Evolutionary conservation across 2,888 invertebrate species (phyloP), one percentile per base, ranked within the genome.

Genomic region (Melieria omissa): DNA sequence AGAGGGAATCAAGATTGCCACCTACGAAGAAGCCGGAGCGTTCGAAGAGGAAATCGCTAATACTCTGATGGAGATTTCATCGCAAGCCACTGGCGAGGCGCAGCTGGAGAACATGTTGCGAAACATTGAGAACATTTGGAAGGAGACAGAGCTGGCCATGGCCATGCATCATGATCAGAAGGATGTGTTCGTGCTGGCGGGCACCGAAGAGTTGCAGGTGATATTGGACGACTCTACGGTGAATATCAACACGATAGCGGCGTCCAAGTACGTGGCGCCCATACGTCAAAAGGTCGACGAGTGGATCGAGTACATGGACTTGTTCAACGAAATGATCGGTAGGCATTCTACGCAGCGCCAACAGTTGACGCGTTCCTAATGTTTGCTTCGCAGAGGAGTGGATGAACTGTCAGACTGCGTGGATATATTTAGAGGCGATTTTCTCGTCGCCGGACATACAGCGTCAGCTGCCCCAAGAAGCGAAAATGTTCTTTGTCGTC

Each of bases 381-480:
- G 5, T 52, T 54, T 65, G 69, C 52, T 16, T 67, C 46, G 4
- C 58, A 95, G 97, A 97, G 84, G 94, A 94, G 83, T 97, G 97
- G 97, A 89, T 90, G 79, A 89, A 91, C 73, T 96, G 96, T 80
- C 97, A 97, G 86, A 93, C 93, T 79, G 93, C 93, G n/a, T 98
- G 98, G 97, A 90, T 97, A 54, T 97, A 98, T 83, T 88, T 98
- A 80, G 97, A 98, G 86, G 95, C 96, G 0, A 97, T 98, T 82
- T 98, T 98, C 86, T 93, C 95, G 8, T 96, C 97, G 0, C 95
- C 97, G 0, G 97, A 97, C 83, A 98, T 98, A 79, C 95, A 97
- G 85, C 91, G 96, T 12, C 97, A 97, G 84, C 88, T 98, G 83
- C 97, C 97, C 0, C 92, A 93, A 78, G 97, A 98, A 85, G 94